These are phyloP conservation scores for Zhuqinia jingwanae DNA, from an alignment of 2,888 invertebrate genomes.

Conservation along the genomic window DNA sequence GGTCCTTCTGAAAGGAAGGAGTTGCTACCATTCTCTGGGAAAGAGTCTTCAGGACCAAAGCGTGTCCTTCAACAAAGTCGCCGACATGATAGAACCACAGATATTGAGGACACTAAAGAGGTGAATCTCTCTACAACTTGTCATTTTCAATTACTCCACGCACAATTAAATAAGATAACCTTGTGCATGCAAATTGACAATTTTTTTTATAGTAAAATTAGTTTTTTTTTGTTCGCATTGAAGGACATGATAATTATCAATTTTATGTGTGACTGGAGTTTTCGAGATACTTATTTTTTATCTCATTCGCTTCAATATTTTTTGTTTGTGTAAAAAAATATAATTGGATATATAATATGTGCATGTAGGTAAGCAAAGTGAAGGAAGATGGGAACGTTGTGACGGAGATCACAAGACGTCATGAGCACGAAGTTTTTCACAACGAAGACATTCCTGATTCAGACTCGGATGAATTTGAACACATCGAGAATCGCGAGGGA, in stretches of 20 bases:
- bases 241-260: constrained; percentile 54
- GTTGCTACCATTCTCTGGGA: constrained; percentile 74
- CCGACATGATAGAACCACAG: constrained; percentile 88
- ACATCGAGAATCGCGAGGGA: constrained; percentile 83
- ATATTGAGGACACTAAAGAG: constrained; percentile 89
- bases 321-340: neutral
- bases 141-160: constrained; percentile 68
- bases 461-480: constrained; percentile 83
- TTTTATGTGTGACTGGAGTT: neutral
- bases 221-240: neutral
- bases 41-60: constrained; percentile 73
- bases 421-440: constrained; percentile 90
- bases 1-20: constrained; percentile 74
- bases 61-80: constrained; percentile 87
- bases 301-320: neutral
- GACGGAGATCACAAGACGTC: constrained; percentile 88
- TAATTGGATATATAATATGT: neutral
- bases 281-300: too few relatives aligned
- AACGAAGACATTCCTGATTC: constrained; percentile 89
- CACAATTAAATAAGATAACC: constrained; percentile 60
- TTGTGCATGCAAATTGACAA: constrained; percentile 15
- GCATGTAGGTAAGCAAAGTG: constrained; percentile 85
- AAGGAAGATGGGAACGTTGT: constrained; percentile 92
- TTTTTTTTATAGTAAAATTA: neutral
- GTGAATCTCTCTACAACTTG: constrained; percentile 66